Evolutionary conservation across 2,888 invertebrate species (phyloP), one percentile per base, ranked within the genome.

Genomic region (Erebia ligea): DNA sequence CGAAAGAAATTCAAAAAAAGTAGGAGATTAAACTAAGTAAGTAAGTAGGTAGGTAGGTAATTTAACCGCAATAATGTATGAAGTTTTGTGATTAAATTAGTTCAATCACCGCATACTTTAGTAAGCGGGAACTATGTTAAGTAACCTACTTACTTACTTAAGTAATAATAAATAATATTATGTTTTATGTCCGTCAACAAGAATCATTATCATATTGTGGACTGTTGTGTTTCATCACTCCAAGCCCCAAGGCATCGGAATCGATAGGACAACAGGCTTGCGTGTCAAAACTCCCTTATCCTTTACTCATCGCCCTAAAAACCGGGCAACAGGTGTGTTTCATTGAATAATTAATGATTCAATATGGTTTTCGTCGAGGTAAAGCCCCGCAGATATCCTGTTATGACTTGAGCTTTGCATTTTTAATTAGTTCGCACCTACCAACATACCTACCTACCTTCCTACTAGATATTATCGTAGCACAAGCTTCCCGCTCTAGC

Each of bases 251-350:
- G 13, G 54, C 54, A 17, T 13, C 45, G 21, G 34, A 66, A 66
- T 66, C 66, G 56, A 66, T 66, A 56, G 13, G 45, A 54, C 64
- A 65, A 67, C 64, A 69, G 52, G 66, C 68, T 73, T 67, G 88
- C 90, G 89, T 90, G 91, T 81, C 84, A 75, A 58, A 71, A 77
- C 74, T 76, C 80, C 80, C 80, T 86, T 81, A 78, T 79, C 81
- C 81, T 76, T 75, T 79, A 74, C 75, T 73, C 78, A 54, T 66
- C 66, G 56, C 64, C 64, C 56, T 66, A 56, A 66, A 66, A 66
- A 76, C 70, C 69, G 80, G 77, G 80, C 90, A 90, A 91, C 91
- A 91, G 89, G 91, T 90, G 88, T 78, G 82, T 73, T 79, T 79
- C 78, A 82, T 81, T 88, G 85, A 86, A 89, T 88, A 86, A 86